A percentile compares a stretch with the other conserved stretches of the same genome.
These are phyloP conservation scores for Arctopsyche grandis DNA, from an alignment of 1,140 invertebrate genomes.

Conservation along the genomic window DNA sequence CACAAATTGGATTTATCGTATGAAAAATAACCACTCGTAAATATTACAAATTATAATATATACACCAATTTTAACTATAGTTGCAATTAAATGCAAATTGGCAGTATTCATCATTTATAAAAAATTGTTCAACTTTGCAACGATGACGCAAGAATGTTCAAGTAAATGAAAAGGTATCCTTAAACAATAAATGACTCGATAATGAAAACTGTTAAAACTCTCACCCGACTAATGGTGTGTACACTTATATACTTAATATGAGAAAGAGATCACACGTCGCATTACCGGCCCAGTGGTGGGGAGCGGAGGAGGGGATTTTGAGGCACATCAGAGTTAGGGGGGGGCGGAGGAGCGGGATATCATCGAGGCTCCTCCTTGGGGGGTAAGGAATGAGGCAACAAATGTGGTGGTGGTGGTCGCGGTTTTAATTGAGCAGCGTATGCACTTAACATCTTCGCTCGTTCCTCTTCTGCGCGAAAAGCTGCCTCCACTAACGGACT, in stretches of 20 bases:
- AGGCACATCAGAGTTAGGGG: conserved; percentile 43
- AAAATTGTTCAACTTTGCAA: conserved; percentile 15
- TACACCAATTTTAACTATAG: too few species aligned
- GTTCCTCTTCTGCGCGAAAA: conserved; percentile 77
- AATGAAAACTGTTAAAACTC: conserved; percentile 31
- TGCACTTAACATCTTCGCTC: conserved; percentile 76
- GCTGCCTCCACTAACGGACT: conserved; percentile 76
- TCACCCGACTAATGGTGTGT: conserved; percentile 3
- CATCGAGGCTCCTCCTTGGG: conserved; percentile 67
- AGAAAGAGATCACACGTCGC: conserved; percentile 44
- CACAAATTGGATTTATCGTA: conserved; percentile 16
- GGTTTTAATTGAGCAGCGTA: conserved; percentile 70
- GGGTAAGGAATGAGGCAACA: conserved; percentile 61
- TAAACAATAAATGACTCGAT: conserved; percentile 27
- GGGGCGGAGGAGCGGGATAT: conserved; percentile 59
- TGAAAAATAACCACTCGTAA: background rate
- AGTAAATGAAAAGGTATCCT: conserved; percentile 13
- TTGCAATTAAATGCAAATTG: conserved; percentile 18
- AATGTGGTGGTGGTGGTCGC: conserved; percentile 58
- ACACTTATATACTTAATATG: conserved; percentile 32
- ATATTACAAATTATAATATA: too few species aligned
- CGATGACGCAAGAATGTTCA: background rate
- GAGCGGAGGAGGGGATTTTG: conserved; percentile 53
- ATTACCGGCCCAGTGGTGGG: conserved; percentile 35
- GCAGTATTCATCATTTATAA: conserved; percentile 1